Evolutionary conservation across 2,888 invertebrate genomes (phyloP), one percentile per base, ranked within the genome.

Genomic region (Alcis repandata): DNA sequence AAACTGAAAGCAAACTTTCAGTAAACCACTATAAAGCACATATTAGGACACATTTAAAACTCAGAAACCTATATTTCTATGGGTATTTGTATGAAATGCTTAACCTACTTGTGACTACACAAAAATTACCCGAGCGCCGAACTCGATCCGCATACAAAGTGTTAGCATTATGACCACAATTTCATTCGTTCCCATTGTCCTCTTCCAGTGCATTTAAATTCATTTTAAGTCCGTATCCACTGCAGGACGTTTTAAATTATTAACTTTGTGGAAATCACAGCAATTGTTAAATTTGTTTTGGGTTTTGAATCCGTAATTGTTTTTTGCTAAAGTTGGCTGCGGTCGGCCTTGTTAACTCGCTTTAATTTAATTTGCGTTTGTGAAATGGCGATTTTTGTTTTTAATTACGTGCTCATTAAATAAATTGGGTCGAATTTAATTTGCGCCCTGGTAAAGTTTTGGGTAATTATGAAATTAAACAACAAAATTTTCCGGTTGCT

Each of bases 181-280:
- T 57, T 51, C 51, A 58, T 58, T 63, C 45, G 54, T 59, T 40
- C 56, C 51, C 59, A 69, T 46, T 53, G 38, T 54, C 45, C 41
- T 36, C 19, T 20, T 20, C 27, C 51, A 51, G 56, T 69, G 71
- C 72, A 75, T 81, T 78, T 78, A 75, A 78, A 69, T 78, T 76
- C 70, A 75, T 79, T 76, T 76, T 72, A 77, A 78, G 79, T 74
- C 68, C 71, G 67, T 68, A 64, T 65, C 60, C 61, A 61, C 61
- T 72, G 64, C 65, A 70, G 56, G 72, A 74, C 72, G 64, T 77
- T 76, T 80, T 78, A 74, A 81, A 79, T 79, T 78, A 79, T 74
- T 71, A 75, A 75, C 70, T 76, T 74, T 72, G 68, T 69, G 69
- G 71, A 67, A 70, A 53, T 59, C 46, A 56, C 27, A 63, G 48